Base-by-base conservation (phyloP, 2,888 invertebrate genomes). In the Xestia xanthographa region DNA sequence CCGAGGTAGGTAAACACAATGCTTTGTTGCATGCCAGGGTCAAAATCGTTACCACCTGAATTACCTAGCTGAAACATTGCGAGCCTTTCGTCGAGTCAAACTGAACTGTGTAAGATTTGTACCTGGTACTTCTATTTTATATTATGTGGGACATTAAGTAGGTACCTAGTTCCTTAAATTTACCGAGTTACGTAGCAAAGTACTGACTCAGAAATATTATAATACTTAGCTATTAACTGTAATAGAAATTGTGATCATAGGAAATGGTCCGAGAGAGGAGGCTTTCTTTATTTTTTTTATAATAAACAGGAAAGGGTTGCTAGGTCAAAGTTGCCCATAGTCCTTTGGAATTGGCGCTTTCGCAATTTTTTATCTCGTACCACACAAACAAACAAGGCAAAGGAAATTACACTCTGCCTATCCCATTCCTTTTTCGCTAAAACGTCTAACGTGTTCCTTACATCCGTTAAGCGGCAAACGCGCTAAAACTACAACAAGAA, bases 401-500 rank as follows among this genome's bases (percentile, higher is more conserved):
- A 43, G 1, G 1, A 50, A n/a, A 9, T 26, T 5, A 8, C 14
- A 56, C 34, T 62, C 45, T 26, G 26, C 53, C 20, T 70, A 14
- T 22, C 20, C 34, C 5, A 14, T 48, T 50, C 26, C 20, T 12
- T 82, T 77, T 48, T 43, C 14, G 5, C 8, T 56, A 22, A 63
- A 62, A 68, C 43, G 2, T 43, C n/a, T 56, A 29, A 56, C 48
- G 12, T 68, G 34, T 74, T 77, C 58, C 29, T 45, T 66, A 67
- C 73, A 68, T 73, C 66, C 63, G 73, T 66, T 75, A 79, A 34
- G 43, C 66, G 26, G 71, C 38, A 70, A 67, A 66, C 68, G 63
- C 41, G 66, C 70, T 66, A 78, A 75, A 70, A 77, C 67, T 66
- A 38, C 75, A 72, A 84, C 70, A 80, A 71, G 72, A 83, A 79